Percentiles rank a stretch among this genome's conserved stretches.
These are phyloP conservation scores for Rhimphoctona megacephalus DNA, from an alignment of 2,888 invertebrate species.

Conservation along the genomic window DNA sequence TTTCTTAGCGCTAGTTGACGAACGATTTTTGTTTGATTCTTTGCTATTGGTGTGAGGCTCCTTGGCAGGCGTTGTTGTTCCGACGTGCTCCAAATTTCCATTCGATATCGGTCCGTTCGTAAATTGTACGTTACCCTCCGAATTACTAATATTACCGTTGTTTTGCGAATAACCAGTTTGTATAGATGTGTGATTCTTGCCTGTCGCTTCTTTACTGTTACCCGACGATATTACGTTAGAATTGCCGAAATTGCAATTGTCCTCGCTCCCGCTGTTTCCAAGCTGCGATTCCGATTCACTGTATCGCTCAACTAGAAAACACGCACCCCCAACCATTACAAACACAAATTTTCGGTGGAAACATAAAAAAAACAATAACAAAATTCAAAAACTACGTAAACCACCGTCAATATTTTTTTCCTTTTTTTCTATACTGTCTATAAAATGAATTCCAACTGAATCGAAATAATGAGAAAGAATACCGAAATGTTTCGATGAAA, in stretches of 20 bases:
- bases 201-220: conserved; percentile 82
- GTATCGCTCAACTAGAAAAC: conserved; percentile 90
- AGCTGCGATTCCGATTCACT: conserved; percentile 95
- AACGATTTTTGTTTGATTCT: conserved; percentile 84
- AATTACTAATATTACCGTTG: conserved; percentile 80
- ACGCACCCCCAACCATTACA: conserved; percentile 70
- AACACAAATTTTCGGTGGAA: conserved; percentile 66
- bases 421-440: background rate
- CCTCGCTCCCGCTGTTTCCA: conserved; percentile 86
- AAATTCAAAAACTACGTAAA: background rate
- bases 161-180: conserved; percentile 81
- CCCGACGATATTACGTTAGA: conserved; percentile 79
- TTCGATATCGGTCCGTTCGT: conserved; percentile 83
- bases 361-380: conserved; percentile 4
- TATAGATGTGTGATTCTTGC: conserved; percentile 82
- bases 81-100: conserved; percentile 89
- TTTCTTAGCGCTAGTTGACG: conserved; percentile 88
- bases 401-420: background rate
- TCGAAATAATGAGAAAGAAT: background rate
- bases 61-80: conserved; percentile 87
- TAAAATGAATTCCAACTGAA: background rate
- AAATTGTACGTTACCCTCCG: conserved; percentile 79
- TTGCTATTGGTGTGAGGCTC: conserved; percentile 83
- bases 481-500: background rate
- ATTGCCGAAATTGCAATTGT: conserved; percentile 84